These are phyloP conservation scores for Dione vanillae DNA, from an alignment of 2,888 invertebrate species.

Conservation along the genomic window DNA sequence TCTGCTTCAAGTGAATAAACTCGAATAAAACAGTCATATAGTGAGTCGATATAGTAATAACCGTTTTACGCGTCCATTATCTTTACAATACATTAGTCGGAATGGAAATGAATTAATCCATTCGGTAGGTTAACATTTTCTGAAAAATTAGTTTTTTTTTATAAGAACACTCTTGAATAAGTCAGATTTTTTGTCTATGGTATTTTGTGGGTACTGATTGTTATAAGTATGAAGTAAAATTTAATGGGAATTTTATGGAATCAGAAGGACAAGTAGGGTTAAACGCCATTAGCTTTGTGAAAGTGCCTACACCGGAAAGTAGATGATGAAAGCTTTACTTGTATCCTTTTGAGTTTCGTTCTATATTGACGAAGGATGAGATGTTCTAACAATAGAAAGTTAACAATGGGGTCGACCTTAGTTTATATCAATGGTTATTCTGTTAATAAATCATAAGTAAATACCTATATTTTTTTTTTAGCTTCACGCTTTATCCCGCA, in stretches of 20 bases:
- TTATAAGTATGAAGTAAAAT: constrained; percentile 1
- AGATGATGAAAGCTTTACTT: constrained; percentile 51
- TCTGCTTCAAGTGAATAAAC: constrained; percentile 32
- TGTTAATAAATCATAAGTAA: too few relatives aligned
- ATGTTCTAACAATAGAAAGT: constrained; percentile 52
- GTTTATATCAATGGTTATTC: constrained; percentile 16
- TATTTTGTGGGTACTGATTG: background rate
- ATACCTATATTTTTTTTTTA: too few relatives aligned
- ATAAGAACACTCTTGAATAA: background rate
- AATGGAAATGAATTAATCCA: constrained; percentile 33
- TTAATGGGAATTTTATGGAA: background rate
- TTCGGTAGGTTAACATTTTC: background rate
- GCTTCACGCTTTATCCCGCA: too few relatives aligned
- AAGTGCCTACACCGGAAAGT: constrained; percentile 38
- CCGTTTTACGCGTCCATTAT: constrained; percentile 32
- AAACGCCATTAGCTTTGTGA: constrained; percentile 36
- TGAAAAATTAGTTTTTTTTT: too few relatives aligned
- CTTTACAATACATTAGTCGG: constrained; percentile 34
- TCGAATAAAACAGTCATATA: constrained; percentile 42
- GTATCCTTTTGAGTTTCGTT: constrained; percentile 50
- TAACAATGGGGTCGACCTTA: constrained; percentile 48
- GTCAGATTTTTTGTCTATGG: too few relatives aligned
- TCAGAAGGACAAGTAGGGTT: constrained; percentile 5
- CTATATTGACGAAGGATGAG: constrained; percentile 51
- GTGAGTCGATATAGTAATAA: constrained; percentile 34